A percentile compares a stretch with the other conserved stretches of the same genome.
Evolutionary conservation across 2,113 vertebrate species (phyloP).

Genomic region (Zonotrichia leucophrys): DNA sequence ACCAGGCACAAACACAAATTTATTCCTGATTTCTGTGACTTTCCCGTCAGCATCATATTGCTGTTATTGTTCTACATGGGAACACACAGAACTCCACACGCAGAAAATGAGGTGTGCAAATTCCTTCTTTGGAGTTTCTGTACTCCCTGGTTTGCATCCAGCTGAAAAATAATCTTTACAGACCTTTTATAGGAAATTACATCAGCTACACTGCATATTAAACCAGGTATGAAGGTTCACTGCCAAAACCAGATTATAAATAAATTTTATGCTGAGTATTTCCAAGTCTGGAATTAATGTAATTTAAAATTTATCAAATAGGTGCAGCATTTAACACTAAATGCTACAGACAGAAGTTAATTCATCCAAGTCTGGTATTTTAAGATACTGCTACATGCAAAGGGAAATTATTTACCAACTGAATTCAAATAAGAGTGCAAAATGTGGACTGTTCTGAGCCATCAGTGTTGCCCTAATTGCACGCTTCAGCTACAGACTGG

Average conservation of each 20-base stretch:
- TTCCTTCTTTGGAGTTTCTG: not conserved
- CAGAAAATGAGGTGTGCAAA: not conserved
- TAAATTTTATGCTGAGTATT: not conserved
- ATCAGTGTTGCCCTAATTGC: conserved; percentile 75
- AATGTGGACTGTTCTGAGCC: conserved; percentile 69
- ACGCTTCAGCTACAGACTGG: conserved; percentile 73
- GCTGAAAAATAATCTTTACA: not conserved
- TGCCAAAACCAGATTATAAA: conserved; percentile 18
- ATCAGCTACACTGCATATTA: not conserved
- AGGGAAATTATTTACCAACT: conserved; percentile 67
- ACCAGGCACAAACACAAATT: not conserved
- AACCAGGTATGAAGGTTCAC: not conserved
- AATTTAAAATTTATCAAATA: conserved; percentile 23
- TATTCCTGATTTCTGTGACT: not conserved
- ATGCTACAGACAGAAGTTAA: conserved; percentile 21
- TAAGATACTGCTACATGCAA: conserved; percentile 9
- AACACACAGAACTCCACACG: not conserved
- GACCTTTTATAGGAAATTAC: not conserved
- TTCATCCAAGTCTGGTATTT: conserved; percentile 47
- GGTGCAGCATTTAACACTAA: conserved; percentile 7
- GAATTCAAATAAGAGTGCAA: conserved; percentile 64
- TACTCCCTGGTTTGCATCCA: not conserved
- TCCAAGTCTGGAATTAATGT: not conserved
- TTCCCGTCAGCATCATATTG: not conserved
- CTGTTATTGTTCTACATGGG: not conserved